Evolutionary conservation across 2,888 invertebrate genomes (phyloP), one percentile per base, ranked within the genome.

Genomic region (Zygothrica quintamaculata): DNA sequence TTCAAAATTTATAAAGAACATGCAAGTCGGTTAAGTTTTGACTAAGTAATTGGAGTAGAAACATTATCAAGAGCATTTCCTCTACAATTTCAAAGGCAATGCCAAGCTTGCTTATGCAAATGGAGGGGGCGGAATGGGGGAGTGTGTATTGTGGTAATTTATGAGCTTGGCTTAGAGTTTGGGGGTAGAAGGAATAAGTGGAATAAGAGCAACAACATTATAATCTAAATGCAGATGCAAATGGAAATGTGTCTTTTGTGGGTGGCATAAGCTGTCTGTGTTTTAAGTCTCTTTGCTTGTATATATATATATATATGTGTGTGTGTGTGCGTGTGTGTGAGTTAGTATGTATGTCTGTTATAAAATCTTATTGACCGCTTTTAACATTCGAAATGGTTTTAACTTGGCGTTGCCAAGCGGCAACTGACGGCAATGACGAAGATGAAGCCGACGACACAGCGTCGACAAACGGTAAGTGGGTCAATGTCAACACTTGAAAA

Each of bases 401-500:
- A 47, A 39, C 33, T 13, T 34, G 31, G 31, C 43, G 79, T 66
- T 77, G 58, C 66, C 57, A 55, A 67, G 79, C 73, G 53, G 52
- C 66, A 67, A 72, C 68, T 69, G 75, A 79, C 53, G 46, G 48
- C 55, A 56, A 72, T 48, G 56, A 31, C 57, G 39, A 68, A 77
- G 72, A 77, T 66, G 67, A 67, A 61, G 50, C 42, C 48, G 37
- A 56, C 37, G 51, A 48, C 9, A 34, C 43, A 46, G 58, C 60
- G 84, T 73, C 71, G 84, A 68, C 66, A 70, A 74, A 59, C 65
- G 43, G 18, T 61, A 88, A 74, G 64, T 88, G 84, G 87, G 89
- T 88, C 87, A 88, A 88, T 89, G 87, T 88, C 88, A 89, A 77
- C 80, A 62, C 60, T 73, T 85, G 65, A 85, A 85, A 79, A 86